phyloP scores from a whole-genome alignment of 2,113 vertebrate genomes.

The Micromys minutus region DNA sequence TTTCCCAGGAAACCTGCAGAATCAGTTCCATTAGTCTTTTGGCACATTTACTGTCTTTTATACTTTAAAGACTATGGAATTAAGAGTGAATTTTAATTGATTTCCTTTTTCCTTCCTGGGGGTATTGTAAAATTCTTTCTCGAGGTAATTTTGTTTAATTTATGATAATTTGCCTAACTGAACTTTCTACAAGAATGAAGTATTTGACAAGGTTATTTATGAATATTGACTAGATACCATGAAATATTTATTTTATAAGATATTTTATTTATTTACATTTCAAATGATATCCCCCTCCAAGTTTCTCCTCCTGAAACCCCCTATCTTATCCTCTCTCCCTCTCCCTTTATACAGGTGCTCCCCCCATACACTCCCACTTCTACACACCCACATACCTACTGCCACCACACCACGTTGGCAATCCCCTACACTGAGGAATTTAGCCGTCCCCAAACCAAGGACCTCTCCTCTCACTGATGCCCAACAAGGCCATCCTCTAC shows the following conservation, averaged over 20 bases:
- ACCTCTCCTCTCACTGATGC: too few relatives aligned
- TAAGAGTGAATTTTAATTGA: not conserved
- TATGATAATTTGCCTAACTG: not conserved
- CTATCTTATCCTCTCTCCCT: too few relatives aligned
- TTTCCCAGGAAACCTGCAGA: not conserved
- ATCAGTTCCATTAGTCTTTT: not conserved
- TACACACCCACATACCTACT: too few relatives aligned
- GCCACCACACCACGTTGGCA: too few relatives aligned
- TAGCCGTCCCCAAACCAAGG: too few relatives aligned
- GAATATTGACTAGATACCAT: not conserved
- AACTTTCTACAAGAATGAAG: not conserved
- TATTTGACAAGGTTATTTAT: not conserved
- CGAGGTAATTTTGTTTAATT: not conserved
- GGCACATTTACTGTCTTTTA: not conserved
- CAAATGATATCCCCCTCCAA: too few relatives aligned
- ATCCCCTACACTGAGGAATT: too few relatives aligned
- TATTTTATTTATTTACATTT: too few relatives aligned
- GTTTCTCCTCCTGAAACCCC: too few relatives aligned
- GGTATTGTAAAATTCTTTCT: not conserved
- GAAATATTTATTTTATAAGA: not conserved
- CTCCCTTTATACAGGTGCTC: too few relatives aligned
- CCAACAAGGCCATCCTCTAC: too few relatives aligned
- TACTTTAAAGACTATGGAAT: not conserved
- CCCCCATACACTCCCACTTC: too few relatives aligned
- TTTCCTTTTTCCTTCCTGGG: not conserved